A percentile compares a stretch with the other conserved stretches of the same genome.
Evolutionary conservation across 37 sponge, comb jelly and placozoan genomes (phyloP).

Genomic region (Spongilla lacustris): DNA sequence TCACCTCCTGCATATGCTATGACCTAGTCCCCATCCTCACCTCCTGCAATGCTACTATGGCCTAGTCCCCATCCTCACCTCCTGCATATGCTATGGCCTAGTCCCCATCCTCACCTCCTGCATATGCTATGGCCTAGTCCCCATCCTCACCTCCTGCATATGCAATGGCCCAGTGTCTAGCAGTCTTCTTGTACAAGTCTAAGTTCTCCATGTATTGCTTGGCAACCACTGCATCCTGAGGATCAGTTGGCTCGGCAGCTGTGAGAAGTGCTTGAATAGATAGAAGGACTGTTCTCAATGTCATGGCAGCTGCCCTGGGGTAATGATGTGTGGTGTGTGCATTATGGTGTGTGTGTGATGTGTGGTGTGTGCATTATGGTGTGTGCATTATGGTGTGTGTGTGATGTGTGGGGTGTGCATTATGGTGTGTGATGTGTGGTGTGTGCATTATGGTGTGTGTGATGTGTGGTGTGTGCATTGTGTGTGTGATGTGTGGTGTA

Average conservation of each 20-base stretch:
- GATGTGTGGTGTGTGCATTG: too few relatives aligned
- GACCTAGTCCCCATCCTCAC: constrained; percentile 27
- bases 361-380: constrained; percentile 3
- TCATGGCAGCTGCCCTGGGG: constrained; percentile 98
- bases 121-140: not conserved
- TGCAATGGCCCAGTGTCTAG: constrained; percentile 91
- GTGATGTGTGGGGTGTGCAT: not conserved
- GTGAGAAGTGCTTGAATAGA: constrained; percentile 79
- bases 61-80: not conserved
- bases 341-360: constrained; percentile 6
- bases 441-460: too few relatives aligned
- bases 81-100: not conserved
- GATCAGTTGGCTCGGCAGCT: constrained; percentile 97
- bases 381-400: not conserved
- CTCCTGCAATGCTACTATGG: constrained; percentile 14
- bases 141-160: constrained; percentile 89
- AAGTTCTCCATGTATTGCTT: constrained; percentile 89
- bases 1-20: not conserved
- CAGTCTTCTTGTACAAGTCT: constrained; percentile 79
- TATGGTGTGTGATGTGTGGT: too few relatives aligned
- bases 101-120: constrained; percentile 37
- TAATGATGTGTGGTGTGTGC: not conserved
- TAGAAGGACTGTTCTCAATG: constrained; percentile 90
- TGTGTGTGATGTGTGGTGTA: too few relatives aligned
- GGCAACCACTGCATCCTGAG: constrained; percentile 99